phyloP scores from a whole-genome alignment of 2,888 invertebrate species.

The Pseudanteris insignis region DNA sequence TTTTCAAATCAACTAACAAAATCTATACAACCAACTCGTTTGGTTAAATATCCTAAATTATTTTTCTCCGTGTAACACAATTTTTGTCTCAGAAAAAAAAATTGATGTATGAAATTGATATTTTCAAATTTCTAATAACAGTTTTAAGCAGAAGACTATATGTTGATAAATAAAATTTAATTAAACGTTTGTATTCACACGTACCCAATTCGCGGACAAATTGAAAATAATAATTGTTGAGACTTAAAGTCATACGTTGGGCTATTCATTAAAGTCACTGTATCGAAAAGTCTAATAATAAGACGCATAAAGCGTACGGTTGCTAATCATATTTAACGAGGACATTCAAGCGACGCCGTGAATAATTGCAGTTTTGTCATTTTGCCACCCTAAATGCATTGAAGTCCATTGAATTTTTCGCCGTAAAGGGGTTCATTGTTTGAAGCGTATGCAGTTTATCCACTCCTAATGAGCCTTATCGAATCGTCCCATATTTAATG shows the following conservation, averaged over 20 bases:
- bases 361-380: constrained; percentile 43
- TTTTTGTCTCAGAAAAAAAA: too few relatives aligned
- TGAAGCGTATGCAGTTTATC: constrained; percentile 48
- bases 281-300: constrained; percentile 14
- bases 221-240: neutral
- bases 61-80: too few relatives aligned
- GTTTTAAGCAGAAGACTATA: too few relatives aligned
- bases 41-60: too few relatives aligned
- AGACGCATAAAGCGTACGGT: constrained; percentile 24
- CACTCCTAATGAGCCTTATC: constrained; percentile 54
- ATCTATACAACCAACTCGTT: too few relatives aligned
- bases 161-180: too few relatives aligned
- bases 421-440: constrained; percentile 54
- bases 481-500: constrained; percentile 57
- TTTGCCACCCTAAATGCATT: constrained; percentile 50
- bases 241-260: neutral
- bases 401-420: constrained; percentile 50
- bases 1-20: too few relatives aligned
- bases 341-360: constrained; percentile 56
- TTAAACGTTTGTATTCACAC: too few relatives aligned
- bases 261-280: constrained; percentile 5
- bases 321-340: constrained; percentile 44
- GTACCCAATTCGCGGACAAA: too few relatives aligned
- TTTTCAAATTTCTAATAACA: too few relatives aligned
- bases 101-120: too few relatives aligned